Evolutionary conservation across 2,797 vertebrate species (phyloP).

Genomic region (Phrynocephalus vlangalii): DNA sequence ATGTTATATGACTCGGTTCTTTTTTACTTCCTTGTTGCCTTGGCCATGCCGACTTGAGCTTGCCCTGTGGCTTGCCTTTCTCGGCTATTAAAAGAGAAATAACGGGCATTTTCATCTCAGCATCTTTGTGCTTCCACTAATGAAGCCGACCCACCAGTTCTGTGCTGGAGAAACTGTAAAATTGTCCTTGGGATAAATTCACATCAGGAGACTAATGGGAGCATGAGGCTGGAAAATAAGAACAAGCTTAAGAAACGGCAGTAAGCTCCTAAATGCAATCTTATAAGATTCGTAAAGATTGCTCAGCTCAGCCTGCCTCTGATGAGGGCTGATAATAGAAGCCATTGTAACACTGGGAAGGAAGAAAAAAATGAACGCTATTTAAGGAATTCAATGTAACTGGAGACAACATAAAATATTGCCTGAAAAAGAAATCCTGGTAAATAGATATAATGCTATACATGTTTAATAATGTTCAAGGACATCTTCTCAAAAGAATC

Average conservation of each 20-base stretch:
- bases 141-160: slow-evolving; percentile 35
- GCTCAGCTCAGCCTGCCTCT: slow-evolving; percentile 42
- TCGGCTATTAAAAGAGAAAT: neutral
- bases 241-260: slow-evolving; percentile 35
- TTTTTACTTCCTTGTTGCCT: slow-evolving; percentile 23
- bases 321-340: slow-evolving; percentile 40
- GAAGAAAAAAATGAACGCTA: neutral
- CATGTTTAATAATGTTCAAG: slow-evolving; percentile 27
- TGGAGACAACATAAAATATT: neutral
- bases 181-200: slow-evolving; percentile 58
- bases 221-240: slow-evolving; percentile 39
- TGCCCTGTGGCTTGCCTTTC: neutral
- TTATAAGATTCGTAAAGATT: slow-evolving; percentile 46
- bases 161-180: slow-evolving; percentile 42
- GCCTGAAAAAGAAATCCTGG: neutral
- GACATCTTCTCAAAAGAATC: neutral
- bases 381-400: slow-evolving; percentile 5
- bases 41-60: neutral
- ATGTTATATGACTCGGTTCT: neutral
- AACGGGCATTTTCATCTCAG: slow-evolving; percentile 44
- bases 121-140: slow-evolving; percentile 7
- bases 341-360: slow-evolving; percentile 41
- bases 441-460: neutral
- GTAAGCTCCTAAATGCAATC: slow-evolving; percentile 44
- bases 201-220: slow-evolving; percentile 48